Conservation (phyloP, 2,113 vertebrate genomes). For the Bothrops jararaca region DNA sequence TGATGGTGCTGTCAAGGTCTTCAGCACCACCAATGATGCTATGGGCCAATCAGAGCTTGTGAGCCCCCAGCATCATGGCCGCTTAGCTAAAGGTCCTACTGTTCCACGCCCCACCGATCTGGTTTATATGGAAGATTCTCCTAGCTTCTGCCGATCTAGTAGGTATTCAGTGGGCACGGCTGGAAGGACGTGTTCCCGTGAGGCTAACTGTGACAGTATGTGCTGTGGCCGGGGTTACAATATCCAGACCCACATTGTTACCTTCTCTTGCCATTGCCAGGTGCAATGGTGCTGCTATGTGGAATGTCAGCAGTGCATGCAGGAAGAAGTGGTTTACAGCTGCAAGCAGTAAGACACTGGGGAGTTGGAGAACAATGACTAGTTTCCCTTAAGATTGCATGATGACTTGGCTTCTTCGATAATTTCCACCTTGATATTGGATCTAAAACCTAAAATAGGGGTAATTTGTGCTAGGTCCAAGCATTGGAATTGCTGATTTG, state of each 20-base stretch:
- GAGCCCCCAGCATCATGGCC: constrained; percentile 67
- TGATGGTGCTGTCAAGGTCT: constrained; percentile 83
- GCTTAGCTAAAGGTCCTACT: constrained; percentile 36
- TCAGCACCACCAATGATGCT: constrained; percentile 89
- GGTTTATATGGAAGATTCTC: constrained; percentile 94
- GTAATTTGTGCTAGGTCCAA: too few relatives aligned
- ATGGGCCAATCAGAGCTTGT: constrained; percentile 86
- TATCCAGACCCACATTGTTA: constrained; percentile 89
- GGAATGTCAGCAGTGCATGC: constrained; percentile 92
- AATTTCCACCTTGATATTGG: too few relatives aligned
- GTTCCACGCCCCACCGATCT: constrained; percentile 81
- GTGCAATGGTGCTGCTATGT: constrained; percentile 99
- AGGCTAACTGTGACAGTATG: constrained; percentile 90
- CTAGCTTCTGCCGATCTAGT: constrained; percentile 92
- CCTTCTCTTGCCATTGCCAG: constrained; percentile 94
- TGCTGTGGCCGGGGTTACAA: constrained; percentile 96
- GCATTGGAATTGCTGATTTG: neutral
- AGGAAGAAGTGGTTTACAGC: constrained; percentile 93
- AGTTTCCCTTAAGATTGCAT: neutral
- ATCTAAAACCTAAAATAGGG: neutral
- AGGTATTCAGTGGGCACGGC: constrained; percentile 89
- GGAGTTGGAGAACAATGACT: neutral
- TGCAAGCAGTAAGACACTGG: constrained; percentile 80
- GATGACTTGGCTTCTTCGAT: neutral
- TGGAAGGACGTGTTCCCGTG: constrained; percentile 85